Evolutionary conservation across 2,113 vertebrate species (phyloP), one percentile per base, ranked within the genome.

Genomic region (Gymnogyps californianus): DNA sequence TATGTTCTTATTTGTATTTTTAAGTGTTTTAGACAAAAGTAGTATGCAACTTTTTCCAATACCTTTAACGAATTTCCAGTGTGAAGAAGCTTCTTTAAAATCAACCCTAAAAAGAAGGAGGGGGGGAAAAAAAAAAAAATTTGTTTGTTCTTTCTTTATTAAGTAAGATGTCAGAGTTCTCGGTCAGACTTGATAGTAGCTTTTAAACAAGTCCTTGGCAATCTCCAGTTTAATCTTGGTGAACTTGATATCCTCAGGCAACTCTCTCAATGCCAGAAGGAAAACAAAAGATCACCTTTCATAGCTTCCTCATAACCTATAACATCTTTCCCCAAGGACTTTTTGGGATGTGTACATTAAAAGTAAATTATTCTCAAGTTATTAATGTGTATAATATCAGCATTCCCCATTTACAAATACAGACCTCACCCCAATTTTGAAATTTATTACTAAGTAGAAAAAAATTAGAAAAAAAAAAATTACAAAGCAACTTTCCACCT

Each of bases 41-140:
- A 88, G 36, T 13, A 84, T n/a, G 28, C 34, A 84, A 81, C 13
- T 83, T 90, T 71, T 75, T 38, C 59, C 21, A 89, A 87, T 99
- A 99, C 99, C 99, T 99, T 99, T 90, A 99, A 98, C 84, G 99
- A 99, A 97, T 99, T 99, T 97, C 99, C 99, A 93, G 99, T 99
- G 96, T 99, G 99, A 83, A 99, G 98, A 87, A 99, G 98, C 98
- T 99, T 99, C 98, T 99, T 99, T 96, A 99, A 98, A 97, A 99
- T 99, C 87, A 99, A 98, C 74, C 99, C 99, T 99, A 92, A 94
- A 98, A 97, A 88, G 86, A 67, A 80, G 38, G 38, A 38, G 38
- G 38, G 38, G 38, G 3, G 42, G 8, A 2, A 26, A 42, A 36
- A 93, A 96, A 96, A 96, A 32, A 87, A 38, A 28, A 29, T 70